Evolutionary conservation across 2,888 invertebrate genomes (phyloP).

Genomic region (Drosophila flavopinicola): DNA sequence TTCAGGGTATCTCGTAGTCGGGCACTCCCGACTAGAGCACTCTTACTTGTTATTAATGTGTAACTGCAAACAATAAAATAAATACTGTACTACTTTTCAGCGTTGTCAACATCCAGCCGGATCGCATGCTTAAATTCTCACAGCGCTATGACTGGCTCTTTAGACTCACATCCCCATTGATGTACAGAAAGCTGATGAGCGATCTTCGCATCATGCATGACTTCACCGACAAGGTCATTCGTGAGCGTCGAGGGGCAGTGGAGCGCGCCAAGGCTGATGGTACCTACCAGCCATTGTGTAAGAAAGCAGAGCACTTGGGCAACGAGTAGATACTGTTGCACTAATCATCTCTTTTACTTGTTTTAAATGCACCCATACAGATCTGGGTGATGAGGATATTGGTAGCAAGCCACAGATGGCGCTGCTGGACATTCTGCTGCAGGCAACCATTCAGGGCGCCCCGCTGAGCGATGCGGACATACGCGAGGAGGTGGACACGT

Average conservation of each 20-base stretch:
- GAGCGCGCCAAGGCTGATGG: slow-evolving; percentile 63
- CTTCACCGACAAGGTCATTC: slow-evolving; percentile 75
- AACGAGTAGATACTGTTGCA: neutral
- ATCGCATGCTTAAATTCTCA: slow-evolving; percentile 70
- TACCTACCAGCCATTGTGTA: slow-evolving; percentile 59
- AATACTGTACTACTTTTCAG: slow-evolving; percentile 42
- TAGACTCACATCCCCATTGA: slow-evolving; percentile 54
- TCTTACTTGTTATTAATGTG: too few relatives aligned
- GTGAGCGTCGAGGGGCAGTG: slow-evolving; percentile 62
- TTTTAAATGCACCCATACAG: slow-evolving; percentile 19
- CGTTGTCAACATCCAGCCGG: slow-evolving; percentile 67
- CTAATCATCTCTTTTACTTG: neutral
- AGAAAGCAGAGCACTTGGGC: slow-evolving; percentile 25
- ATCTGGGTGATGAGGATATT: slow-evolving; percentile 71
- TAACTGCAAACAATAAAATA: too few relatives aligned
- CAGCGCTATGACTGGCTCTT: slow-evolving; percentile 74
- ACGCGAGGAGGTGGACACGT: slow-evolving; percentile 89
- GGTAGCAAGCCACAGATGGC: slow-evolving; percentile 87
- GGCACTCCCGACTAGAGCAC: too few relatives aligned
- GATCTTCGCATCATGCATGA: slow-evolving; percentile 70
- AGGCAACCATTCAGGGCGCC: slow-evolving; percentile 86
- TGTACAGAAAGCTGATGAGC: slow-evolving; percentile 49
- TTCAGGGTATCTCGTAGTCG: too few relatives aligned
- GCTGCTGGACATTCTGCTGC: slow-evolving; percentile 87
- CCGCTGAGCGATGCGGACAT: slow-evolving; percentile 86